Evolutionary conservation across 2,113 vertebrate species (phyloP).

Genomic region (Cacatua alba): DNA sequence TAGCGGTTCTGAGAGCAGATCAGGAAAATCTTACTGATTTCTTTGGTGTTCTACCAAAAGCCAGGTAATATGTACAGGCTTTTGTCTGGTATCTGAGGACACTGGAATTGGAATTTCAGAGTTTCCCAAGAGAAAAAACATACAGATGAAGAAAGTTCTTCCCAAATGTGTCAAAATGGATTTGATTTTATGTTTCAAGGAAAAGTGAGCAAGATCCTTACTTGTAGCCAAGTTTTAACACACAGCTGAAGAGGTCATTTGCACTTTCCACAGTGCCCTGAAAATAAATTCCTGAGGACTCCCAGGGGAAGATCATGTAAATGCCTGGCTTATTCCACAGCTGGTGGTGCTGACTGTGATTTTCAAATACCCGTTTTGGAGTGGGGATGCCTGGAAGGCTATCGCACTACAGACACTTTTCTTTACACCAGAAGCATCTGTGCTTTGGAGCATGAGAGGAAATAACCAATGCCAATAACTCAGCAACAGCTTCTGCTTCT

Average conservation of each 20-base stretch:
- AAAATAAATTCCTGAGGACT: neutral
- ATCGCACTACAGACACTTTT: accelerated
- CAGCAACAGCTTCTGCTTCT: neutral
- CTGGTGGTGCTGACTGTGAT: accelerated
- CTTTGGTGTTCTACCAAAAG: neutral
- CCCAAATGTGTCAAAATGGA: accelerated
- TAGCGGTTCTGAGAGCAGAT: neutral
- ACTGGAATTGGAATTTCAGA: neutral
- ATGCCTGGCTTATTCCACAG: neutral
- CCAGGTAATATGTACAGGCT: neutral
- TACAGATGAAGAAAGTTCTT: neutral
- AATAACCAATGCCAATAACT: neutral
- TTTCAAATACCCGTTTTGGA: neutral
- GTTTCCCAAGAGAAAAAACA: neutral
- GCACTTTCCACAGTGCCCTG: neutral
- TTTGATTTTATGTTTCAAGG: neutral
- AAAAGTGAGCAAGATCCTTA: neutral
- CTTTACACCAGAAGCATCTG: accelerated
- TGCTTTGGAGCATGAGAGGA: neutral
- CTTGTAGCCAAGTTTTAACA: neutral
- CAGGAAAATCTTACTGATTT: neutral
- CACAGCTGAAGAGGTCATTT: accelerated
- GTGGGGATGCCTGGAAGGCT: neutral
- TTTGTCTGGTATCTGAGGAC: neutral
- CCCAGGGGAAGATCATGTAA: neutral